These are phyloP conservation scores for Noturus placidus DNA, from an alignment of 2,113 vertebrate genomes.

Conservation along the genomic window DNA sequence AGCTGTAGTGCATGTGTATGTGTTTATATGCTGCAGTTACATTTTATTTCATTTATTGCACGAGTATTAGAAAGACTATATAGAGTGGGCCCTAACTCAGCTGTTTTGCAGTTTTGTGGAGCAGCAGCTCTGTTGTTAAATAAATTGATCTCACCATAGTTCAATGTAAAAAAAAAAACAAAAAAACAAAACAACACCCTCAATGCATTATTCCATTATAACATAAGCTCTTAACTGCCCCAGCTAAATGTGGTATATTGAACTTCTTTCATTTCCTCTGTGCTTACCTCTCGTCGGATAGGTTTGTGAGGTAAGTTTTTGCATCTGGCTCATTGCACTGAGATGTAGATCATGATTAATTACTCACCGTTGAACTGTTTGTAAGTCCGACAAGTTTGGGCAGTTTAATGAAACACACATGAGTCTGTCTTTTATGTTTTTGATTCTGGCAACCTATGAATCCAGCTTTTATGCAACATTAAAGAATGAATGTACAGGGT, in stretches of 20 bases:
- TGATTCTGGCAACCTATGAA: neutral
- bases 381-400: constrained; percentile 2
- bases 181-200: neutral
- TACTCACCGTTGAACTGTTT: neutral
- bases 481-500: neutral
- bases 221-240: constrained; percentile 5
- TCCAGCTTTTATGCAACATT: neutral
- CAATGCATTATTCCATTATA: constrained; percentile 31
- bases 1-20: neutral
- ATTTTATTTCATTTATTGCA: neutral
- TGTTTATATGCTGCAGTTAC: neutral
- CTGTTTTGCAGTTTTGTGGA: neutral
- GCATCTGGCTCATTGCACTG: neutral
- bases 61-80: neutral
- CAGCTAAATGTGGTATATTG: constrained; percentile 8
- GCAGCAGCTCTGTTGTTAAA: constrained; percentile 2
- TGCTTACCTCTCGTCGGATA: constrained; percentile 27
- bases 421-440: neutral
- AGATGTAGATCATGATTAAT: neutral
- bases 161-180: neutral
- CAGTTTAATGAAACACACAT: neutral
- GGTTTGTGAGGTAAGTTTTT: constrained; percentile 54
- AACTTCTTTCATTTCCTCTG: constrained; percentile 31
- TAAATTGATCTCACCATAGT: neutral
- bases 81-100: neutral